Evolutionary conservation across 2,113 vertebrate species (phyloP).

Genomic region (Tichodroma muraria): DNA sequence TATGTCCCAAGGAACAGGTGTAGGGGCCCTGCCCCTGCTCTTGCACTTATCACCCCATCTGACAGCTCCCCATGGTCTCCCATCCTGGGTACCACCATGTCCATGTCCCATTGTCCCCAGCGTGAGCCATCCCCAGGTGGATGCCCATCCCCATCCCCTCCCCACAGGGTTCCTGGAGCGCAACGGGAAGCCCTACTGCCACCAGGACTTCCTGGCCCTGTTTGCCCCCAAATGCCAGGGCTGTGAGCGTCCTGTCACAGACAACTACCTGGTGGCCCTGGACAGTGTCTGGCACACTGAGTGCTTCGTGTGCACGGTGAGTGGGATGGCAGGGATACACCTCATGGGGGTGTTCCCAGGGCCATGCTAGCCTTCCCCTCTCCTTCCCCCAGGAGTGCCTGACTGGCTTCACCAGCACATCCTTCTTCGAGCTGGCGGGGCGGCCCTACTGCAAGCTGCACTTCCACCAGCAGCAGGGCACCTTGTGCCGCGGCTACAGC

Average conservation of each 20-base stretch:
- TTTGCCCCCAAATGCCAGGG: conserved; percentile 88
- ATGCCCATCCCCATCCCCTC: rapidly evolving
- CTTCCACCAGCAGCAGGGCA: conserved; percentile 82
- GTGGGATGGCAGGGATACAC: neutral
- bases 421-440: conserved; percentile 82
- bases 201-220: conserved; percentile 81
- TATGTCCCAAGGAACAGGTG: neutral
- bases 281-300: conserved; percentile 85
- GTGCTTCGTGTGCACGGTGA: conserved; percentile 90
- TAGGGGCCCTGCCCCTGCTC: no score
- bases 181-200: conserved; percentile 84
- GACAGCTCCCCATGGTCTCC: rapidly evolving
- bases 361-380: neutral
- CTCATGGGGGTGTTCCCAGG: rapidly evolving
- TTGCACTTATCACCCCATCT: rapidly evolving
- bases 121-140: rapidly evolving
- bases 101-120: rapidly evolving
- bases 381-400: conserved; percentile 78
- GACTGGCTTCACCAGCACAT: conserved; percentile 67
- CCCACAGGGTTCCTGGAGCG: conserved; percentile 79
- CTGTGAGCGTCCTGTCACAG: conserved; percentile 77
- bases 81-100: rapidly evolving
- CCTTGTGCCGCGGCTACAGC: conserved; percentile 75
- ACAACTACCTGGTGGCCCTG: conserved; percentile 85
- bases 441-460: conserved; percentile 83